phyloP scores from a whole-genome alignment of 2,888 invertebrate species.

The Campoletis raptor region DNA sequence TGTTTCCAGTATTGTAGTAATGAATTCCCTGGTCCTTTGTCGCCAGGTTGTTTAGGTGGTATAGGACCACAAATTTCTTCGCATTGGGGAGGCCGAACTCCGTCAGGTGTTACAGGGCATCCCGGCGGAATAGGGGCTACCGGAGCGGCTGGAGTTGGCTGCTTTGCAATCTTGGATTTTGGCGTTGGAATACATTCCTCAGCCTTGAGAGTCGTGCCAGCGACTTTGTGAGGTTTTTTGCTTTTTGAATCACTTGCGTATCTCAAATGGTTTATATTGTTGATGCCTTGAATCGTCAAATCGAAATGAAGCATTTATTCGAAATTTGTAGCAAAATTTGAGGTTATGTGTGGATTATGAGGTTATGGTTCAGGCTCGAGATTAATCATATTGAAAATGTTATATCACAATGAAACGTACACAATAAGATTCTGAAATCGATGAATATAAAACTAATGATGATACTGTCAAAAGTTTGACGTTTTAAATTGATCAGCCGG shows the following conservation, averaged over 20 bases:
- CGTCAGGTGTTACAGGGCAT: slow-evolving; percentile 35
- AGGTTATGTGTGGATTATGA: slow-evolving; percentile 8
- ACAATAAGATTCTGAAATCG: neutral
- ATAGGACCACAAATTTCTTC: slow-evolving; percentile 74
- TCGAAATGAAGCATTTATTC: neutral
- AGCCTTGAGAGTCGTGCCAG: slow-evolving; percentile 78
- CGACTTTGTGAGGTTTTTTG: slow-evolving; percentile 73
- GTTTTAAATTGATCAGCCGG: neutral
- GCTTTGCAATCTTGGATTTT: slow-evolving; percentile 66
- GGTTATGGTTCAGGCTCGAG: neutral
- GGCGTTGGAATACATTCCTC: slow-evolving; percentile 79
- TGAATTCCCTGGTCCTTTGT: slow-evolving; percentile 61
- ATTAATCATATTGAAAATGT: neutral
- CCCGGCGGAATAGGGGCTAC: slow-evolving; percentile 26
- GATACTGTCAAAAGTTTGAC: neutral
- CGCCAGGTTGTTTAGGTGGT: slow-evolving; percentile 65
- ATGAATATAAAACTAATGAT: neutral
- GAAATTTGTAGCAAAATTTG: neutral
- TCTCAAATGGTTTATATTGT: slow-evolving; percentile 73
- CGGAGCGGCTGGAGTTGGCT: slow-evolving; percentile 64
- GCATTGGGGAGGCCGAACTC: slow-evolving; percentile 77
- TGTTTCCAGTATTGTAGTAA: slow-evolving; percentile 79
- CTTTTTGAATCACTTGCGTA: slow-evolving; percentile 73
- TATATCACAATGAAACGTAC: neutral
- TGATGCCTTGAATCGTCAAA: slow-evolving; percentile 70